Evolutionary conservation across 1,140 invertebrate species (phyloP), one percentile per base, ranked within the genome.

Genomic region (Drosophila albomicans): DNA sequence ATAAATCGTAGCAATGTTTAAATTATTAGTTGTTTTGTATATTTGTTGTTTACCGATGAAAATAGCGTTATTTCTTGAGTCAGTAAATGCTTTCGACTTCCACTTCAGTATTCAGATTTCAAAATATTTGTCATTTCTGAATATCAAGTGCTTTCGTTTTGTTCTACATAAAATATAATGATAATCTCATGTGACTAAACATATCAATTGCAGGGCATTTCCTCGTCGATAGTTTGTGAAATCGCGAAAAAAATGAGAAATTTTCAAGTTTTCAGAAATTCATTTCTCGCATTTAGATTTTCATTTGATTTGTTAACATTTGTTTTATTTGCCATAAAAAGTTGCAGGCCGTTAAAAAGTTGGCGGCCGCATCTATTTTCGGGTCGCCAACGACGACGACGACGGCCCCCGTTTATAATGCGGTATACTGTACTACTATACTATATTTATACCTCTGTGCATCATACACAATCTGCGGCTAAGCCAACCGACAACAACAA

Each of bases 251-350:
- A 54, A 13, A 32, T 30, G 11, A n/a, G 51, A 32, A 28, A 28
- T 28, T 57, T 41, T 61, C 49, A 52, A 30, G 49, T 38, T 28
- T n/a, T 64, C 7, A 16, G 0, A 30, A 28, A 52, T 64, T 28
- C 41, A 71, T 43, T 63, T 63, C 20, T 54, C 48, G 13, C 67
- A 62, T 70, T 51, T 49, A 52, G 28, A 67, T 64, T 48, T 38
- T 64, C 30, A 56, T 82, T 82, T 25, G 49, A 77, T 54, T 70
- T 63, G 69, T 49, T 78, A 63, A 45, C 71, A 75, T 78, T 84
- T 85, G 65, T 85, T 85, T 78, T 84, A 84, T 84, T 81, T 72
- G 78, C 78, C 81, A 84, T 85, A 81, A 85, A 84, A 84, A 81
- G 82, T 85, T 85, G 78, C 81, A 85, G 77, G 49, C 69, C 82